Percentiles rank a stretch among this genome's conserved stretches.
phyloP scores from a whole-genome alignment of 2,888 invertebrate species.

The Odiellus spinosus region DNA sequence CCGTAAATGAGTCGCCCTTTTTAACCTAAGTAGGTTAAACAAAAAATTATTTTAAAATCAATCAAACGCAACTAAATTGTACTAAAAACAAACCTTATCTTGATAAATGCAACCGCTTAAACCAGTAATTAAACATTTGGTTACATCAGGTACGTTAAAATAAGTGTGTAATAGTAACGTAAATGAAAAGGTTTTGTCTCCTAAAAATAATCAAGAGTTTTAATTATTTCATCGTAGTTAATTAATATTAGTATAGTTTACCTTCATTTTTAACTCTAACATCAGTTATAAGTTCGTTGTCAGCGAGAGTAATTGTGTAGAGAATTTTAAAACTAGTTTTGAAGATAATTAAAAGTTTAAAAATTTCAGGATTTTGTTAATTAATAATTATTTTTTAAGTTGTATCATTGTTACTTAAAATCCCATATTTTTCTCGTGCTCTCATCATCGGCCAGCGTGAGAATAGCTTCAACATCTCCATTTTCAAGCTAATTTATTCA shows the following conservation, averaged over 20 bases:
- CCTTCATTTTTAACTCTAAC: neutral
- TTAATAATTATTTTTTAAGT: no score
- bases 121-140: slow-evolving; percentile 78
- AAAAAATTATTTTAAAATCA: no score
- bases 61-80: slow-evolving; percentile 1
- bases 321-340: neutral
- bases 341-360: no score
- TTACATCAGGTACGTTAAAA: slow-evolving; percentile 86
- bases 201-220: no score
- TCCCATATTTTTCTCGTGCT: slow-evolving; percentile 89
- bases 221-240: neutral
- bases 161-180: slow-evolving; percentile 86
- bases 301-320: neutral
- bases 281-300: slow-evolving; percentile 1
- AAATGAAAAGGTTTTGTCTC: slow-evolving; percentile 38
- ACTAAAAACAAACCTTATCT: slow-evolving; percentile 38
- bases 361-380: no score
- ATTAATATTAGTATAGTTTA: neutral
- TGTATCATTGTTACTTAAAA: no score
- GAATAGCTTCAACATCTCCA: slow-evolving; percentile 80
- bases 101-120: slow-evolving; percentile 77
- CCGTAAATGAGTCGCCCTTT: neutral
- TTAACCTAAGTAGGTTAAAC: no score
- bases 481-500: slow-evolving; percentile 42
- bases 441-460: slow-evolving; percentile 81